phyloP scores from a whole-genome alignment of 2,113 vertebrate genomes.

The Microcebus murinus region DNA sequence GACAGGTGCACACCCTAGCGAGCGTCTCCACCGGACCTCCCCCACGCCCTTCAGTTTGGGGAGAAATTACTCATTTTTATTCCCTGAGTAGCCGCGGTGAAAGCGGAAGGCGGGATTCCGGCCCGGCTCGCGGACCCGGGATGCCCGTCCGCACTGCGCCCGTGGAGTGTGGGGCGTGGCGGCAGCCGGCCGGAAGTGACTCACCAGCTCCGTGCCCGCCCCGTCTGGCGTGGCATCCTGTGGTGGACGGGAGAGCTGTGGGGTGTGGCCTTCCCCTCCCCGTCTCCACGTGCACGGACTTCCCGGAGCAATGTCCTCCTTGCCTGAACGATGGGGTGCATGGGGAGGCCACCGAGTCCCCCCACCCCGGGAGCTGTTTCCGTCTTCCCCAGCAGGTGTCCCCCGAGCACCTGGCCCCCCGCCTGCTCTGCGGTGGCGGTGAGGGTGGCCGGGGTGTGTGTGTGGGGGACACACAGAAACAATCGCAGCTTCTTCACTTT shows the following conservation, averaged over 20 bases:
- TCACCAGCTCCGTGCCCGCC: fast-evolving
- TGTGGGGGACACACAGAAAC: fast-evolving
- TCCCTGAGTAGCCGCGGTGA: not conserved
- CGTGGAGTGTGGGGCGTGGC: fast-evolving
- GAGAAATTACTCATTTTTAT: not conserved
- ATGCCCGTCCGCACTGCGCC: fast-evolving
- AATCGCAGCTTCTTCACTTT: too few species aligned
- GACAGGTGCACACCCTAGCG: fast-evolving
- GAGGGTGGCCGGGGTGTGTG: too few species aligned
- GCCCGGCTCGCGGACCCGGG: fast-evolving
- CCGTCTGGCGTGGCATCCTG: not conserved
- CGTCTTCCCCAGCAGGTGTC: not conserved
- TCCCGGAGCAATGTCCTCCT: not conserved
- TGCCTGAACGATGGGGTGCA: fast-evolving
- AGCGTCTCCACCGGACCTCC: fast-evolving
- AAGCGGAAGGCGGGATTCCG: too few species aligned
- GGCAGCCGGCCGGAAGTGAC: not conserved
- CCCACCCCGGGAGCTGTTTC: not conserved
- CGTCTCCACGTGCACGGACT: too few species aligned
- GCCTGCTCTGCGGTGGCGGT: fast-evolving
- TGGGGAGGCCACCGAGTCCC: not conserved
- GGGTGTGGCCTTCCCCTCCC: not conserved
- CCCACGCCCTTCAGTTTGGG: not conserved
- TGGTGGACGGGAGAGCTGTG: fast-evolving
- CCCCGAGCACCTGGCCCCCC: fast-evolving